Conservation (phyloP, 2,797 vertebrate species). For the Alfaro cultratus region DNA sequence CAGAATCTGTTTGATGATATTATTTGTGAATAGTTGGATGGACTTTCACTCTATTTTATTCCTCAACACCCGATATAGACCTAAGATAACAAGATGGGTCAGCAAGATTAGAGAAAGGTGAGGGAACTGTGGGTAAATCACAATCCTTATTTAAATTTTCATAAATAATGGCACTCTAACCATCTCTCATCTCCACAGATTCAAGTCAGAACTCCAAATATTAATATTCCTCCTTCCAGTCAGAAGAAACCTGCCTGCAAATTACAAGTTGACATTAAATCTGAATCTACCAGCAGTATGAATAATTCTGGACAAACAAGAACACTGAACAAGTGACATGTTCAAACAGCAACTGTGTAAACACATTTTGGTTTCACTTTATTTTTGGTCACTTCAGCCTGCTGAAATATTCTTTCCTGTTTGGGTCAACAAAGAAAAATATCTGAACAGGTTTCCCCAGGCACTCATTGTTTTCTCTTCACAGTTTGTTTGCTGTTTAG, state of each 20-base stretch:
- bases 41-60: background rate
- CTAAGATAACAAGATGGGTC: background rate
- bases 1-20: background rate
- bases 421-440: background rate
- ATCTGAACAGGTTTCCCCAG: background rate
- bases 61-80: background rate
- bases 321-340: background rate
- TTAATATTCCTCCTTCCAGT: background rate
- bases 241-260: background rate
- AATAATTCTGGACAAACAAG: background rate
- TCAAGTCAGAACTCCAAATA: background rate
- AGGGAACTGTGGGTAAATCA: background rate
- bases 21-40: background rate
- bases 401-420: background rate
- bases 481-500: background rate
- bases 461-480: background rate
- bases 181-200: background rate
- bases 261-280: background rate
- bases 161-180: background rate
- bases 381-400: slow-evolving; percentile 4
- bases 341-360: background rate
- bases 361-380: background rate
- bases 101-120: no score
- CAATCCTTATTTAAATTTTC: background rate
- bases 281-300: background rate